Percentiles rank a stretch among this genome's conserved stretches.
Conservation (phyloP, 2,113 vertebrate species). For the Prionailurus viverrinus region DNA sequence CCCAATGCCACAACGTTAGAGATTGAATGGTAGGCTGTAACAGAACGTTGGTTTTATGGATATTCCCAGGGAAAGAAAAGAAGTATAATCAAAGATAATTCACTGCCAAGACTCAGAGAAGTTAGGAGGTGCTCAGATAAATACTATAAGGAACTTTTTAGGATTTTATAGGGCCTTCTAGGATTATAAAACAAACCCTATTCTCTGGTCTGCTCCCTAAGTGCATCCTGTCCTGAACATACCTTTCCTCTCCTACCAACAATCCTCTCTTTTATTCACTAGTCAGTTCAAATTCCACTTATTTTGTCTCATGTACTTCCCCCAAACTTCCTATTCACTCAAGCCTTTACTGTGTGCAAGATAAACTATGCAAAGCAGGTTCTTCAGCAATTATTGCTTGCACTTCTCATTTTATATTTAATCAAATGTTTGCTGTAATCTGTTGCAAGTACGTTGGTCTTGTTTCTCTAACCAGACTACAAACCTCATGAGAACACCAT, state of each 20-base stretch:
- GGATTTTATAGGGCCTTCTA: not conserved
- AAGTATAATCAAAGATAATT: not conserved
- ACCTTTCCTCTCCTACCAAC: not conserved
- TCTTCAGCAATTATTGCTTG: not conserved
- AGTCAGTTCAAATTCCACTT: not conserved
- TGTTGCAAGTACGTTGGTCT: not conserved
- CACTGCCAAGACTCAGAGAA: not conserved
- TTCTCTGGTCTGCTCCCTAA: not conserved
- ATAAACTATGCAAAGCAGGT: not conserved
- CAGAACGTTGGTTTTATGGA: not conserved
- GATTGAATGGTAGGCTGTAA: not conserved
- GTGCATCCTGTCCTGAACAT: not conserved
- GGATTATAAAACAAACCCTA: not conserved
- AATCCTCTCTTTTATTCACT: not conserved
- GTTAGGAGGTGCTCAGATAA: not conserved
- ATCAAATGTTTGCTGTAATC: slow-evolving; percentile 12
- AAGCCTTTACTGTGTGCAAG: not conserved
- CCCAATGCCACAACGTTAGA: not conserved
- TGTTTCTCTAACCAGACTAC: not conserved
- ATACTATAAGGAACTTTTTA: not conserved
- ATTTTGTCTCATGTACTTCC: not conserved
- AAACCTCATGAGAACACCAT: slow-evolving; percentile 16
- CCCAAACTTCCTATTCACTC: not conserved
- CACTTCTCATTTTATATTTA: not conserved
- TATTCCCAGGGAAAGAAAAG: slow-evolving; percentile 18